A percentile compares a stretch with the other conserved stretches of the same genome.
These are phyloP conservation scores for Neoarius graeffei DNA, from an alignment of 2,113 vertebrate genomes.

Conservation along the genomic window DNA sequence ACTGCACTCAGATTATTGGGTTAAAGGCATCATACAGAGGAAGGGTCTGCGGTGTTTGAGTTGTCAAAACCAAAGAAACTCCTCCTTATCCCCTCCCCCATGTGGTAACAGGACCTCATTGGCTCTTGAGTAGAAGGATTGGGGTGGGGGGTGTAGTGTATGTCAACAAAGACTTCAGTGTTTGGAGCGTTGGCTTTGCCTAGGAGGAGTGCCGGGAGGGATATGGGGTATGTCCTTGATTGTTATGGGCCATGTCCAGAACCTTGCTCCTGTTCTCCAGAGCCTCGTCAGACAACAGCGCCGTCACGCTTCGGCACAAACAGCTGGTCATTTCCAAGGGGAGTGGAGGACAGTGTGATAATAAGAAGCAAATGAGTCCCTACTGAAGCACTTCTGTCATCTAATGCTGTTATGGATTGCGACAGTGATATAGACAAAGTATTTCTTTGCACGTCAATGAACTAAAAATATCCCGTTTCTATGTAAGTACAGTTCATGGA, in stretches of 20 bases:
- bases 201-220: constrained; percentile 43
- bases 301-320: constrained; percentile 47
- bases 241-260: constrained; percentile 44
- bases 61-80: constrained; percentile 43
- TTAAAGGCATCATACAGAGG: not conserved
- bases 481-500: not conserved
- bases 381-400: not conserved
- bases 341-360: constrained; percentile 3
- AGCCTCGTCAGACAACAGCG: constrained; percentile 36
- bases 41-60: constrained; percentile 21
- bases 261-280: constrained; percentile 28
- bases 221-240: constrained; percentile 56
- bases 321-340: constrained; percentile 45
- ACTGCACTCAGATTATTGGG: not conserved
- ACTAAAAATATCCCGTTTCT: not conserved
- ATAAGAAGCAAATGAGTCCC: not conserved
- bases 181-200: constrained; percentile 54
- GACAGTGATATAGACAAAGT: not conserved
- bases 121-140: constrained; percentile 20
- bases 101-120: constrained; percentile 37
- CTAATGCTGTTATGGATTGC: not conserved
- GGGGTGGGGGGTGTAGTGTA: constrained; percentile 23
- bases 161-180: constrained; percentile 62
- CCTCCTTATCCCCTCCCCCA: constrained; percentile 17
- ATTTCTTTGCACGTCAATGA: not conserved